Evolutionary conservation across 2,797 vertebrate genomes (phyloP).

Genomic region (Silurus lanzhouensis): DNA sequence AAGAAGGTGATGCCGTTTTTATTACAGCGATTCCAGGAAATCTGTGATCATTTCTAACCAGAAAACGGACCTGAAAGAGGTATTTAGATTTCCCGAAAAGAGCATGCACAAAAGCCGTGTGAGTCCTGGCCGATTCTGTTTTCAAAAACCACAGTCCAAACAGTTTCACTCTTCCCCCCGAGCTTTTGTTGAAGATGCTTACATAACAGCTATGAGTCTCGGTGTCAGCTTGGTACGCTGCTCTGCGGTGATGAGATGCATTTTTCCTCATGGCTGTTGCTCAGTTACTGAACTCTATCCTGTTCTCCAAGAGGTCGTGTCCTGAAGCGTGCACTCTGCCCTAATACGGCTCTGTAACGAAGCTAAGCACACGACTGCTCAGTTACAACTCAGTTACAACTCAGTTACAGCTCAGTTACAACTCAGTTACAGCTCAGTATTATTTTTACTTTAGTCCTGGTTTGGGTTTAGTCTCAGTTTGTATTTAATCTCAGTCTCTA

Average conservation of each 20-base stretch:
- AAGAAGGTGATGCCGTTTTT: not conserved
- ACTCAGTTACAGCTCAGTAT: not conserved
- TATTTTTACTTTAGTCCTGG: not conserved
- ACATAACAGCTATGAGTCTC: slow-evolving; percentile 13
- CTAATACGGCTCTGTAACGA: not conserved
- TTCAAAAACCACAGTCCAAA: slow-evolving; percentile 20
- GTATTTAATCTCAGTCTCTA: not conserved
- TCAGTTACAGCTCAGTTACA: not conserved
- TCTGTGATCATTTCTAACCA: not conserved
- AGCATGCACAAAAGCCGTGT: not conserved
- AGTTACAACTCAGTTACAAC: not conserved
- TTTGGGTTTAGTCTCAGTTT: not conserved
- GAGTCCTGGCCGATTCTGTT: not conserved
- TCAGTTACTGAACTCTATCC: slow-evolving; percentile 21
- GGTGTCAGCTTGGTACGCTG: slow-evolving; percentile 11
- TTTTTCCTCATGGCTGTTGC: slow-evolving; percentile 38
- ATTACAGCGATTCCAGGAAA: not conserved
- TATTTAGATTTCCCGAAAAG: not conserved
- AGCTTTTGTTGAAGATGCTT: slow-evolving; percentile 28
- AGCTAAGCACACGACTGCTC: not conserved
- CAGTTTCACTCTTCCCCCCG: slow-evolving; percentile 13
- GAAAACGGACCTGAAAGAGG: not conserved
- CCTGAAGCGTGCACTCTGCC: not conserved
- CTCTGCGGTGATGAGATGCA: slow-evolving; percentile 29
- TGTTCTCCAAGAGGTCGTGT: not conserved